These are phyloP conservation scores for Sebastes umbrosus DNA, from an alignment of 2,797 vertebrate species.

Conservation along the genomic window DNA sequence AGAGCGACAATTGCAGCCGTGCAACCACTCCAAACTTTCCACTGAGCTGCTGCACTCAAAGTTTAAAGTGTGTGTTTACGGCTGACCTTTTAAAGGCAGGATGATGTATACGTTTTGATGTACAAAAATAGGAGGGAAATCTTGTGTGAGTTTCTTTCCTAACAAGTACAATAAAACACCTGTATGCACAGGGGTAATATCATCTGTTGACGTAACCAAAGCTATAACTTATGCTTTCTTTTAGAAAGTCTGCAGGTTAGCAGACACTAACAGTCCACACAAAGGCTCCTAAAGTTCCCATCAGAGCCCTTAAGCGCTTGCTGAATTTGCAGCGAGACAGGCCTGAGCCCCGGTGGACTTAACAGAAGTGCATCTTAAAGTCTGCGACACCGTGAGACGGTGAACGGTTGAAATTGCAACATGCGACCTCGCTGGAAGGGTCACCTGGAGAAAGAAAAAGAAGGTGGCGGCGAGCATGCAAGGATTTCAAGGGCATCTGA, in stretches of 20 bases:
- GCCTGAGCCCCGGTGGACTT: background rate
- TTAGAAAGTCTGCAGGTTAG: background rate
- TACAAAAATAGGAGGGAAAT: background rate
- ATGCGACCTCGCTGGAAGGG: background rate
- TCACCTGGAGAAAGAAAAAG: background rate
- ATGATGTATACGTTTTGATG: slow-evolving; percentile 1
- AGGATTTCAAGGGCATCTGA: background rate
- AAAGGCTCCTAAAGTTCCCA: slow-evolving; percentile 15
- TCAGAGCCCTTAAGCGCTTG: slow-evolving; percentile 22
- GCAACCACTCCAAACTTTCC: background rate
- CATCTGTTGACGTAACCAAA: background rate
- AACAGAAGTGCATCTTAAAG: background rate
- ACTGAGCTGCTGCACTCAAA: background rate
- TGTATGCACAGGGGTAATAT: background rate
- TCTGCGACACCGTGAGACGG: background rate
- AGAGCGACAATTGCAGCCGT: background rate
- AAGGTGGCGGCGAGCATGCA: background rate
- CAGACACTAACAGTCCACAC: background rate
- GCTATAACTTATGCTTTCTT: background rate
- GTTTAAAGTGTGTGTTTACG: slow-evolving; percentile 16
- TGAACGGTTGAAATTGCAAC: background rate
- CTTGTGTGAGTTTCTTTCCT: background rate
- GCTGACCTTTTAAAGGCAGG: slow-evolving; percentile 33
- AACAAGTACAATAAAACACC: background rate
- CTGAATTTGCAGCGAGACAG: slow-evolving; percentile 23